Percentiles rank a stretch among this genome's conserved stretches.
phyloP scores from a whole-genome alignment of 2,113 vertebrate genomes.

The Tautogolabrus adspersus region DNA sequence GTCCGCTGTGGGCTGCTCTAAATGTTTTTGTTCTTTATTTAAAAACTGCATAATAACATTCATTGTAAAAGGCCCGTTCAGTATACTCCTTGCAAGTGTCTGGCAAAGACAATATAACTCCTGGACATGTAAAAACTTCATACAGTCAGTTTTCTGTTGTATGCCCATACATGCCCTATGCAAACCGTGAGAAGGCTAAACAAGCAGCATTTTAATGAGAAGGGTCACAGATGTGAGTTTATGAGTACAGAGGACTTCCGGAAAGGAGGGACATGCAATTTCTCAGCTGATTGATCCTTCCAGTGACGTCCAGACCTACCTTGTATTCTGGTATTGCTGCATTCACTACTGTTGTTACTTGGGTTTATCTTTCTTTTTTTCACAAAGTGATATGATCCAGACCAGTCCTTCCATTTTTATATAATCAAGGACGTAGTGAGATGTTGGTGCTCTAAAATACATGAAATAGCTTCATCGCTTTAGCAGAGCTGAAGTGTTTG shows the following conservation, averaged over 20 bases:
- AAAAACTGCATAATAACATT: slow-evolving; percentile 62
- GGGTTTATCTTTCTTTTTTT: slow-evolving; percentile 15
- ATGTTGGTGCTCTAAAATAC: slow-evolving; percentile 37
- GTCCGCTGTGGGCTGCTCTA: slow-evolving; percentile 39
- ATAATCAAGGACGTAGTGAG: slow-evolving; percentile 38
- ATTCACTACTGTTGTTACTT: slow-evolving; percentile 62
- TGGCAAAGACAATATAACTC: slow-evolving; percentile 60
- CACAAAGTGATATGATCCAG: slow-evolving; percentile 21
- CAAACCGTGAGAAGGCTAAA: slow-evolving; percentile 74
- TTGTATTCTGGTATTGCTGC: slow-evolving; percentile 70
- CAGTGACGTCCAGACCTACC: slow-evolving; percentile 52
- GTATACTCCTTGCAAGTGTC: slow-evolving; percentile 68
- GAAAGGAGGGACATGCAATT: slow-evolving; percentile 34
- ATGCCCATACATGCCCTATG: slow-evolving; percentile 81
- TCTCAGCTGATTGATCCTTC: slow-evolving; percentile 51
- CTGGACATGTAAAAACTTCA: slow-evolving; percentile 65
- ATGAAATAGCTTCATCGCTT: slow-evolving; percentile 17
- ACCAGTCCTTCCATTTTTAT: slow-evolving; percentile 69
- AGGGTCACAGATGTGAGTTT: slow-evolving; percentile 24
- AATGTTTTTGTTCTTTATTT: slow-evolving; percentile 64
- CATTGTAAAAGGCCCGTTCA: slow-evolving; percentile 61
- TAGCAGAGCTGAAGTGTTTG: slow-evolving; percentile 17
- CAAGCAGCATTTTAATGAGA: slow-evolving; percentile 32
- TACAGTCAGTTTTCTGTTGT: slow-evolving; percentile 57
- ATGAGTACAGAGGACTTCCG: slow-evolving; percentile 41